Conservation (phyloP, 1,140 invertebrate genomes). For the Ectropis grisescens region DNA sequence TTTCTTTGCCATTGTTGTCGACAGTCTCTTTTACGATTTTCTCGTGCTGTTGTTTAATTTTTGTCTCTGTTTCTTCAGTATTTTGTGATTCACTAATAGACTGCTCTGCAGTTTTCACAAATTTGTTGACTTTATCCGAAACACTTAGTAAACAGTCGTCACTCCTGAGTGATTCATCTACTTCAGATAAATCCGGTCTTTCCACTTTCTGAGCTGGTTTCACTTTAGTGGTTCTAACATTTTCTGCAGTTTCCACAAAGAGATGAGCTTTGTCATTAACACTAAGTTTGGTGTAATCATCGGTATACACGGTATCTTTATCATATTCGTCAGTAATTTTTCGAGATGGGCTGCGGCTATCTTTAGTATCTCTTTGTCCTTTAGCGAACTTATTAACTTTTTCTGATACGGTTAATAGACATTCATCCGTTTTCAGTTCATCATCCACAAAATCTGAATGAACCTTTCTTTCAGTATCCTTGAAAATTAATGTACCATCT, state of each 20-base stretch:
- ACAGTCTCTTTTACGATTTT: constrained; percentile 43
- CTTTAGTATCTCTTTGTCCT: constrained; percentile 29
- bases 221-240: constrained; percentile 58
- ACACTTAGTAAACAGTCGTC: constrained; percentile 72
- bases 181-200: constrained; percentile 62
- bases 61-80: constrained; percentile 49
- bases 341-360: constrained; percentile 38
- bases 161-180: constrained; percentile 68
- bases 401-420: constrained; percentile 73
- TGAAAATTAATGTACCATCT: constrained; percentile 32
- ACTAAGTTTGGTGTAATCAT: constrained; percentile 75
- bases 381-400: constrained; percentile 74
- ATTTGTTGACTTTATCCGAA: constrained; percentile 74
- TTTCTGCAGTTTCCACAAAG: constrained; percentile 75
- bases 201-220: constrained; percentile 56
- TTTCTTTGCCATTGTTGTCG: constrained; percentile 21
- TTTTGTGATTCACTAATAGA: constrained; percentile 47
- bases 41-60: constrained; percentile 58
- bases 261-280: constrained; percentile 77
- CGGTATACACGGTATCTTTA: constrained; percentile 62
- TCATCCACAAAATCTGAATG: constrained; percentile 44
- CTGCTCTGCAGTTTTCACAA: constrained; percentile 72
- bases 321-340: constrained; percentile 59
- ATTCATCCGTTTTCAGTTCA: constrained; percentile 61
- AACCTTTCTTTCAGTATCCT: constrained; percentile 36